phyloP scores from a whole-genome alignment of 1,140 invertebrate genomes.

The Formica exsecta region DNA sequence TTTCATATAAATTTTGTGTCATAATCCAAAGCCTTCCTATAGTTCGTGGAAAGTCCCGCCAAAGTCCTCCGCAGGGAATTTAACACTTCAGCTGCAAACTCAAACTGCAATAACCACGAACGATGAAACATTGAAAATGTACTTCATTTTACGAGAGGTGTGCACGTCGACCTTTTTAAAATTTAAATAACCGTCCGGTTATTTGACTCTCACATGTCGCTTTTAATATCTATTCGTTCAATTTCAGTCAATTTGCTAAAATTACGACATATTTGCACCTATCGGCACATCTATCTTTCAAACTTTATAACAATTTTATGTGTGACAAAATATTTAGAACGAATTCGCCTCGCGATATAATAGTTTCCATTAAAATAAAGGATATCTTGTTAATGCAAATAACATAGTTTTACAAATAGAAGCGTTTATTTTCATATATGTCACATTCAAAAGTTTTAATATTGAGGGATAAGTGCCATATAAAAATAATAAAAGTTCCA shows the following conservation, averaged over 20 bases:
- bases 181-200: slow-evolving; percentile 30
- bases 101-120: slow-evolving; percentile 49
- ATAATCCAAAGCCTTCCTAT: neutral
- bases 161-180: slow-evolving; percentile 15
- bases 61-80: slow-evolving; percentile 33
- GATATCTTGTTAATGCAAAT: neutral
- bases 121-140: slow-evolving; percentile 51
- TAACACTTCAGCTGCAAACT: slow-evolving; percentile 23
- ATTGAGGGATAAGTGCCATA: neutral
- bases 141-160: slow-evolving; percentile 39
- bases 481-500: neutral
- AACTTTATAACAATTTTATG: neutral
- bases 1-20: slow-evolving; percentile 16
- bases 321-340: neutral
- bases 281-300: neutral
- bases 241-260: slow-evolving; percentile 14
- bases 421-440: neutral
- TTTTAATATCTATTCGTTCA: slow-evolving; percentile 48
- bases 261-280: neutral
- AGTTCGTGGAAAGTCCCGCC: slow-evolving; percentile 21
- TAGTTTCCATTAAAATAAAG: neutral
- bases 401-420: slow-evolving; percentile 1
- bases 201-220: slow-evolving; percentile 21
- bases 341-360: neutral
- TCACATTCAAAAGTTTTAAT: slow-evolving; percentile 26